Evolutionary conservation across 2,888 invertebrate genomes (phyloP).

Genomic region (Drosophila nr. fundita): DNA sequence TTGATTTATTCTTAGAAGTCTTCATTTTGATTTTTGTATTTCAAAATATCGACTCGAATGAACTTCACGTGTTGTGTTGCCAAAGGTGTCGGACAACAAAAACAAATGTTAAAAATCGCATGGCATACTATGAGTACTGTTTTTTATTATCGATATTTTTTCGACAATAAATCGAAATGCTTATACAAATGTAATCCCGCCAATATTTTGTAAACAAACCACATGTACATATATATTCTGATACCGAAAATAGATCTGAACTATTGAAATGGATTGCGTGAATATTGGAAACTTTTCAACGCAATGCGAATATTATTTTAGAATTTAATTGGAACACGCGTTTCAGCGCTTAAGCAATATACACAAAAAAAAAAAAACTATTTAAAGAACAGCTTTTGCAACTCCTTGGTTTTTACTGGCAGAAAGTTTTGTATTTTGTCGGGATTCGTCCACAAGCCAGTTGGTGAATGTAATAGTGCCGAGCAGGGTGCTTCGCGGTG

Average conservation of each 20-base stretch:
- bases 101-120: neutral
- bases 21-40: conserved; percentile 44
- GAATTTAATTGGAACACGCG: conserved; percentile 8
- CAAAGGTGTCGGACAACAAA: conserved; percentile 34
- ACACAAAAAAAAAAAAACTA: conserved; percentile 17
- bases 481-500: conserved; percentile 90
- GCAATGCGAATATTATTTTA: neutral
- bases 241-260: neutral
- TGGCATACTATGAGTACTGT: neutral
- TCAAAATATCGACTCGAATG: conserved; percentile 6
- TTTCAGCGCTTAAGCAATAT: conserved; percentile 2
- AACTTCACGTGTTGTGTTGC: conserved; percentile 51
- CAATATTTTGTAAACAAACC: neutral
- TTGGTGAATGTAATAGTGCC: conserved; percentile 85
- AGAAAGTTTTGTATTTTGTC: conserved; percentile 89
- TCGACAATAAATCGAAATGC: neutral
- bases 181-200: neutral
- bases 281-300: neutral
- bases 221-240: neutral
- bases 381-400: conserved; percentile 85
- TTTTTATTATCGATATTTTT: neutral
- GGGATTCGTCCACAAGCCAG: conserved; percentile 88
- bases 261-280: neutral
- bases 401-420: conserved; percentile 86
- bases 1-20: conserved; percentile 34